Percentiles rank a stretch among this genome's conserved stretches.
Conservation (phyloP, 2,888 invertebrate genomes). For the Meliscaeva auricollis region DNA sequence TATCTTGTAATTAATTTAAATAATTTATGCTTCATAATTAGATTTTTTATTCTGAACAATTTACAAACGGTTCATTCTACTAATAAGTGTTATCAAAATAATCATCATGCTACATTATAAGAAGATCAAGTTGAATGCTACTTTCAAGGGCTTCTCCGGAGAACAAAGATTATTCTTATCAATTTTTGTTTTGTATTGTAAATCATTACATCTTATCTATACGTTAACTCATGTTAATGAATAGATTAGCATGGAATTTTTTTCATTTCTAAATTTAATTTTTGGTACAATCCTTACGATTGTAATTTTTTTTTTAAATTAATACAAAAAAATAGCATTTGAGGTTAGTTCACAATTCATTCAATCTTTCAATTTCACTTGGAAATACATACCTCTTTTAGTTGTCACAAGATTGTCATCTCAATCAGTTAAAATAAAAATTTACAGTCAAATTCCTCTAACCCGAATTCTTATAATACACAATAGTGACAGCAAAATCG, state of each 20-base stretch:
- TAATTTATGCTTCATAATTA: no score
- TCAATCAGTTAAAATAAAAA: slow-evolving; percentile 12
- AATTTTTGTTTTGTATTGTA: not conserved
- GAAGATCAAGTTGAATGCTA: slow-evolving; percentile 9
- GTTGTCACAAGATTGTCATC: not conserved
- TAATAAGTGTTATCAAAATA: not conserved
- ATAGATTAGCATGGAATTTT: not conserved
- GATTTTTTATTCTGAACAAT: not conserved
- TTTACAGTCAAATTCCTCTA: not conserved
- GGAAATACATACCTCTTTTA: slow-evolving; percentile 1
- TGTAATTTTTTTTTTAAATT: not conserved
- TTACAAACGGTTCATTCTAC: not conserved
- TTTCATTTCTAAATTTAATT: not conserved
- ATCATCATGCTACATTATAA: not conserved
- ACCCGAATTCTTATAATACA: not conserved
- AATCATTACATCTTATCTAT: not conserved
- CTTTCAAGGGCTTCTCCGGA: not conserved
- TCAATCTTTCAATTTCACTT: no score
- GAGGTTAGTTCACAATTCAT: not conserved
- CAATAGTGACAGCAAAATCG: not conserved
- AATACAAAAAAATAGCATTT: not conserved
- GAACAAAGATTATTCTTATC: slow-evolving; percentile 12
- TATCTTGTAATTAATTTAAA: no score
- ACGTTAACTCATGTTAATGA: not conserved
- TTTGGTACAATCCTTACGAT: no score